phyloP scores from a whole-genome alignment of 2,113 vertebrate genomes.

The Carettochelys insculpta region DNA sequence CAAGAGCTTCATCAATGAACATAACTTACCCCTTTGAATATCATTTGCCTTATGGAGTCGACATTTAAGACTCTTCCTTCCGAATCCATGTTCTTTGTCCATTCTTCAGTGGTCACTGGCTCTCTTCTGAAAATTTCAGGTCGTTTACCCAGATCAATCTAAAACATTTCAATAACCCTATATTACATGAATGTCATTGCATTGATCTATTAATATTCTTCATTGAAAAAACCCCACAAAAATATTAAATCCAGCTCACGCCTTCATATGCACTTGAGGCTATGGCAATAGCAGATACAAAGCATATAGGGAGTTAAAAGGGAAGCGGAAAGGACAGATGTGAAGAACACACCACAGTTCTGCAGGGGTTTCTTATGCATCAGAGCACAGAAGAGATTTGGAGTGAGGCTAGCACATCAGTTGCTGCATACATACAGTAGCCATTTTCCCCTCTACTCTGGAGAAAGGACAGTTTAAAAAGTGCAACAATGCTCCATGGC shows the following conservation, averaged over 20 bases:
- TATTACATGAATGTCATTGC: neutral
- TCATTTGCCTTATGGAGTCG: slow-evolving; percentile 80
- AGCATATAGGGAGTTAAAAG: neutral
- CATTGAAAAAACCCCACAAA: neutral
- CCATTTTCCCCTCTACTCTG: fast-evolving
- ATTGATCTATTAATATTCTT: neutral
- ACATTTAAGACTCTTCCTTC: slow-evolving; percentile 87
- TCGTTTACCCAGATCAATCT: slow-evolving; percentile 91
- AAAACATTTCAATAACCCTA: slow-evolving; percentile 23
- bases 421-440: neutral
- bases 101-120: slow-evolving; percentile 86
- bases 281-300: neutral
- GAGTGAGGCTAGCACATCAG: neutral
- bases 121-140: slow-evolving; percentile 85
- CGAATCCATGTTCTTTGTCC: slow-evolving; percentile 86
- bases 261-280: neutral
- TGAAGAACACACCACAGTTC: neutral
- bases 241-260: neutral
- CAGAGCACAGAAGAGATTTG: neutral
- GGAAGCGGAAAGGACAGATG: neutral
- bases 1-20: neutral
- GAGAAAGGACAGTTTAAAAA: neutral
- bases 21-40: slow-evolving; percentile 92
- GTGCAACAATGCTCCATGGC: neutral
- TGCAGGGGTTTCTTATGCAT: neutral